Evolutionary conservation across 2,888 invertebrate species (phyloP).

Genomic region (Empis stercorea): DNA sequence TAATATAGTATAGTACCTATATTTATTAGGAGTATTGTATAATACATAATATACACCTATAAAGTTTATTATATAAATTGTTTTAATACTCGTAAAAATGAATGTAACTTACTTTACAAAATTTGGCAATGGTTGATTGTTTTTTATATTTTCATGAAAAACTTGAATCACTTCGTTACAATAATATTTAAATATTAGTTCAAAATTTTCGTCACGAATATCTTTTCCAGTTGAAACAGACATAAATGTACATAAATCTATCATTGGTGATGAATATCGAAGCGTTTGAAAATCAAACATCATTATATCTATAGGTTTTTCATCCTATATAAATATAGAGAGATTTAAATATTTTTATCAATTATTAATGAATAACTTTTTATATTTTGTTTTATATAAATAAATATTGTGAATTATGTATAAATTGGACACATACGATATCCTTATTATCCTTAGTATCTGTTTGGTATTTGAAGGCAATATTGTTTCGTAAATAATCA

Average conservation of each 20-base stretch:
- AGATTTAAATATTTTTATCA: too few relatives aligned
- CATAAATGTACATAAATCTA: conserved; percentile 27
- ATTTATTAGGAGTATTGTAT: too few relatives aligned
- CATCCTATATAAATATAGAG: conserved; percentile 8
- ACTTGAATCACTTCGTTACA: conserved; percentile 18
- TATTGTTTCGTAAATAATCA: conserved; percentile 32
- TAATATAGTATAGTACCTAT: too few relatives aligned
- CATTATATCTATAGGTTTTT: conserved; percentile 23
- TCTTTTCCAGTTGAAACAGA: conserved; percentile 23
- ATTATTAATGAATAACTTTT: too few relatives aligned
- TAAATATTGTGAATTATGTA: too few relatives aligned
- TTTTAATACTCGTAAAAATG: background rate
- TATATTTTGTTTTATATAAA: too few relatives aligned
- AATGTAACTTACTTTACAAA: conserved; percentile 20
- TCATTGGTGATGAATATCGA: conserved; percentile 30
- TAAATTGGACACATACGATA: too few relatives aligned
- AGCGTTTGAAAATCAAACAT: conserved; percentile 36
- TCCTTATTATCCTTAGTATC: too few relatives aligned
- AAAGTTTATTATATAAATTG: too few relatives aligned
- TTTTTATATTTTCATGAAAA: conserved; percentile 11
- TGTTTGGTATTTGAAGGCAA: conserved; percentile 27
- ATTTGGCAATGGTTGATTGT: conserved; percentile 18
- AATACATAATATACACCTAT: too few relatives aligned
- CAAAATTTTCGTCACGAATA: conserved; percentile 24
- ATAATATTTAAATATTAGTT: conserved; percentile 26